Base-by-base conservation (phyloP, 2,113 vertebrate species). In the Upupa epops region DNA sequence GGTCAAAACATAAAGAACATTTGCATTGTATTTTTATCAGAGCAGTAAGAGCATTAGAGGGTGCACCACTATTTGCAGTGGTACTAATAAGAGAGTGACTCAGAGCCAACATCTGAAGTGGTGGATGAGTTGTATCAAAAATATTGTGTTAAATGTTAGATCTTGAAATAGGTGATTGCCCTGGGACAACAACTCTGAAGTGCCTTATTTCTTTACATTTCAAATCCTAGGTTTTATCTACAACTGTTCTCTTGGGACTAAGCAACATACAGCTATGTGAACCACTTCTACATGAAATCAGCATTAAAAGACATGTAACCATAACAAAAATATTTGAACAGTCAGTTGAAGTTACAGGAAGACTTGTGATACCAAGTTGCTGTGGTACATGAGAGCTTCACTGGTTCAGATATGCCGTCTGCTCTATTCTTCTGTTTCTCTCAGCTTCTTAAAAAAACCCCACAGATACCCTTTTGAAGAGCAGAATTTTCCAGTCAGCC, bases 1-100 rank as follows among this genome's bases (percentile, higher is more conserved):
- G 40, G 86, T 74, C 19, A 94, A 89, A 54, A 31, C 51, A 95
- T 66, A 88, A 87, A 79, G 32, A 90, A 69, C 64, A 79, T 45
- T 42, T 42, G 24, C 65, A 92, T n/a, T n/a, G n/a, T n/a, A n/a
- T 84, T 76, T 78, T 90, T 78, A 73, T 46, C 32, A 69, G 29
- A 63, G 48, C 63, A 86, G 42, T 58, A 64, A 64, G 32, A 86
- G 46, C 51, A 37, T 42, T 26, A 17, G 8, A 59, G 65, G 49
- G 49, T 69, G 45, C 55, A 49, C 37, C 0, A 0, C 52, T 36
- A 70, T 55, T 19, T 58, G 46, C 68, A 63, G 56, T 28, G 84
- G 42, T 29, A 72, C 28, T 82, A 70, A 78, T 13, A 19, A 83
- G 60, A 26, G 61, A 65, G 20, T 28, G 46, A 69, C 20, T 59